Base-by-base conservation (phyloP, 2,113 vertebrate species). In the Daubentonia madagascariensis region DNA sequence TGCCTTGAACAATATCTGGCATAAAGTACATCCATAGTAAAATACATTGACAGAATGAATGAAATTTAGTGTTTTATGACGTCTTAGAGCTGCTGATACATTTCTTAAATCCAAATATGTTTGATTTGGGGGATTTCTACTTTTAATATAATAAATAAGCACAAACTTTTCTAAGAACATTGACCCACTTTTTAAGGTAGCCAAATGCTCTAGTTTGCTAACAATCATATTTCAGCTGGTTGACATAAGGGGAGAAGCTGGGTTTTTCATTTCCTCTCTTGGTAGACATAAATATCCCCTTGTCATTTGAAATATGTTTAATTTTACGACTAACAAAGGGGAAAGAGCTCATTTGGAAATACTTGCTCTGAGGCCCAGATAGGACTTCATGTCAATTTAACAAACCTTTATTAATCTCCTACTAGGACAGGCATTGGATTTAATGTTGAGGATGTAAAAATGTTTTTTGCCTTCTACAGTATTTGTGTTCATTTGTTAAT, bases 71-170 rank as follows among this genome's bases (percentile, higher is more conserved):
- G 8, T 43, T 80, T 85, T 45, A 37, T 45, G 43, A 43, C 37
- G 45, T 45, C 63, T 45, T 20, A 52, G 35, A 87, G 13, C 37
- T 75, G 9, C 20, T 35, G 7, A 52, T 75, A 25, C 3, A 8
- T 73, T 96, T 96, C n/a, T 87, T 96, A 80, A 96, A 81, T 93
- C 22, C 78, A 85, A 85, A 23, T 88, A 13, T 57, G 4, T 85
- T 96, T 78, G 80, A 9, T 86, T 92, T 92, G 28, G 32, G 11
- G 20, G 32, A 85, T 43, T 61, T 20, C 18, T 57, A 43, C 35
- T 85, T 72, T 85, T 73, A 54, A 86, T 12, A 20, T 54, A 63
- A 81, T 89, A 95, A 63, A 81, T 89, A 95, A 87, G 17, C 23
- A 3, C 20, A 88, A 59, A 48, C 76, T 85, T 87, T 50, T 67